Conservation (phyloP, 92 coral and sea anemone genomes). For the Muricea muricata region DNA sequence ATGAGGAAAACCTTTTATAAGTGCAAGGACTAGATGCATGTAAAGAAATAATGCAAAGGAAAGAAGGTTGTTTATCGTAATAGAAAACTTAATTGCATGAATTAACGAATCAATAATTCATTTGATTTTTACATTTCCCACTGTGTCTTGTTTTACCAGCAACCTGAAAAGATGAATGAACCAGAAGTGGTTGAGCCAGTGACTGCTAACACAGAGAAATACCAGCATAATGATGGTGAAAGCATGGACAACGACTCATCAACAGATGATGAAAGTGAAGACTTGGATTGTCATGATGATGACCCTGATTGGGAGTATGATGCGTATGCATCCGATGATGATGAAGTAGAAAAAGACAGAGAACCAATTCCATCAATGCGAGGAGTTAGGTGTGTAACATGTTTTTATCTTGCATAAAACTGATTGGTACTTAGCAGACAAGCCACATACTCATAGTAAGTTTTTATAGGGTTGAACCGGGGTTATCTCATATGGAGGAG, state of each 20-base stretch:
- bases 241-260: constrained; percentile 12
- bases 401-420: not conserved
- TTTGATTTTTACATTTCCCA: no score
- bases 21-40: not conserved
- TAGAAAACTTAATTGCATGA: not conserved
- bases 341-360: not conserved
- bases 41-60: no score
- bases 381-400: not conserved
- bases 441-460: not conserved
- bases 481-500: not conserved
- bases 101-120: not conserved
- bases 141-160: not conserved
- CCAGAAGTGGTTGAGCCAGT: not conserved
- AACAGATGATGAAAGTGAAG: constrained; percentile 2
- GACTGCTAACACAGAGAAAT: not conserved
- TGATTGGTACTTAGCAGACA: not conserved
- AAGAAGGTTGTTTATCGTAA: not conserved
- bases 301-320: not conserved
- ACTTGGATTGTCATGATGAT: not conserved
- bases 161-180: not conserved
- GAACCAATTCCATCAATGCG: not conserved
- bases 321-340: not conserved
- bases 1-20: not conserved
- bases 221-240: not conserved
- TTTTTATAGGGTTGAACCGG: constrained; percentile 23